Base-by-base conservation (phyloP, 2,888 invertebrate genomes). In the Eupithecia exiguata region DNA sequence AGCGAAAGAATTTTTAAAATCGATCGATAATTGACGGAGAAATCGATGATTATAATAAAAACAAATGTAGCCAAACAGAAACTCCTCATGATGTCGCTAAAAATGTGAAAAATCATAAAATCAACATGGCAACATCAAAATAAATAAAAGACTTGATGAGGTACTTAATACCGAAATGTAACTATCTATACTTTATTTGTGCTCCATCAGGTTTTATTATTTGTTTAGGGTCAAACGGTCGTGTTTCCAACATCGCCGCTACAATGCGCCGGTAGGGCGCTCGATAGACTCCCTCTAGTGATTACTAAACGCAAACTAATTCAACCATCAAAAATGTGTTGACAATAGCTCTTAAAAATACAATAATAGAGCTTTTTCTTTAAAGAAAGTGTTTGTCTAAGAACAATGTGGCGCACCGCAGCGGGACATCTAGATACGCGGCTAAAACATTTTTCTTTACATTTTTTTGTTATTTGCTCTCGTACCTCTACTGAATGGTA, bases 331-430 rank as follows among this genome's bases (percentile, higher is more conserved):
- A 90, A 87, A 88, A 89, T 84, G 80, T 79, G 74, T 84, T 83
- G 85, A 91, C 90, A 92, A 91, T 87, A 83, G 86, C 78, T 87
- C 84, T 88, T 89, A 91, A 92, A 91, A 91, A 91, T 86, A 88
- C 68, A 88, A 91, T 89, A 91, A 90, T 87, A 82, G 86, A 80
- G 81, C 83, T 88, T 88, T 89, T 87, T 84, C 67, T 76, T 82
- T 88, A 87, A 92, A 90, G 91, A 93, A 93, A 92, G 91, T 93
- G 92, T 94, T 94, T 94, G 93, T 94, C 89, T 91, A 93, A 93
- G 94, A 93, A 94, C 93, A 94, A 93, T 90, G 87, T 82, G 83
- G 85, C 79, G 84, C 82, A 91, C 94, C 94, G 83, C 94, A 94
- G 94, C 94, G 93, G 94, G 94, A 87, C 89, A 92, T 91, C 93